Evolutionary conservation across 2,888 invertebrate species (phyloP), one percentile per base, ranked within the genome.

Genomic region (Gibbula magus): DNA sequence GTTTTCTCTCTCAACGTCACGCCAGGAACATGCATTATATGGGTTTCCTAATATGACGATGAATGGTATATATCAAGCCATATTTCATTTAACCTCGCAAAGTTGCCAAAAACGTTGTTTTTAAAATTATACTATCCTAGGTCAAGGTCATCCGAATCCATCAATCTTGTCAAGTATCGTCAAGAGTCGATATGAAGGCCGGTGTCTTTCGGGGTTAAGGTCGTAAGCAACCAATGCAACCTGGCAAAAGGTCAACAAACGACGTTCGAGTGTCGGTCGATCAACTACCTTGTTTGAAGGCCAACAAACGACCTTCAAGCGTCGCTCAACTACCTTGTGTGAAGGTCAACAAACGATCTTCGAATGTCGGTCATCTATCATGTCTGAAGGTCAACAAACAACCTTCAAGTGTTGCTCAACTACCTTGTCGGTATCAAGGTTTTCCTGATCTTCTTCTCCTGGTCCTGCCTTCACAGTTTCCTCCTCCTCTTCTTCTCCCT

Each of bases 351-450:
- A 1, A 8, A 45, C 45, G 45, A 45, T 13, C 45, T 45, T n/a
- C 13, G 45, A 13, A 13, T 45, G 45, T 45, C 45, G 45, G 1
- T 29, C 67, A 29, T 8, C 22, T 74, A 74, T 52, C 74, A 52
- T 77, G 35, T 61, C 45, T 45, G 45, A 45, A 10, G 45, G 13
- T 45, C 13, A 45, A 35, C 13, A 1, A 8, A 45, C 45, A 13
- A 45, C 45, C 45, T 45, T n/a, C 13, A 13, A 13, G 45, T 45
- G 45, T 45, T 13, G 45, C 13, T 29, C 67, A 29, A 25, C 22
- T 74, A 74, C 74, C 74, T 74, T 77, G 35, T 61, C 32, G n/a
- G 61, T 25, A 20, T 74, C 25, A 29, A 18, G n/a, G 51, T 74
- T 74, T 51, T 74, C 74, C 13, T 51, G 39, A 51, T 74, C 74